A percentile compares a stretch with the other conserved stretches of the same genome.
Evolutionary conservation across 2,113 vertebrate species (phyloP).

Genomic region (Rhadina sibilatrix): DNA sequence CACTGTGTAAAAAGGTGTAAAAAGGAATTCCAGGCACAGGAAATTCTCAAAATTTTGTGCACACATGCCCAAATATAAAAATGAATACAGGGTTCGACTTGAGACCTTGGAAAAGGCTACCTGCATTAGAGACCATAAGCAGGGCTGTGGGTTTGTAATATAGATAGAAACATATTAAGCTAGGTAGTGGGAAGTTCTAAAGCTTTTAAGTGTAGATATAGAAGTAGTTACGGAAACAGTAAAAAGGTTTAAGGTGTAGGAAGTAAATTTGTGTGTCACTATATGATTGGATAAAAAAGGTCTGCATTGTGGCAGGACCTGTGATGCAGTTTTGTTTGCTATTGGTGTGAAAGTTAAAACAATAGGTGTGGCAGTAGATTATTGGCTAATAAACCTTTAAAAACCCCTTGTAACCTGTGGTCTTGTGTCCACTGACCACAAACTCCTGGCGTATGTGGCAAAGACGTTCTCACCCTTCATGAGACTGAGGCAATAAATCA

Average conservation of each 20-base stretch:
- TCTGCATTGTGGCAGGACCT: rapidly evolving
- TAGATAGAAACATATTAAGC: background rate
- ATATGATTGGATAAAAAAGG: background rate
- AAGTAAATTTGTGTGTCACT: background rate
- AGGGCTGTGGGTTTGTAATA: background rate
- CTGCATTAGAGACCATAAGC: background rate
- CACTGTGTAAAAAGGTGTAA: background rate
- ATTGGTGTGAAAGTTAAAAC: background rate
- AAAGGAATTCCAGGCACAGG: background rate
- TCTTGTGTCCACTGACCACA: background rate
- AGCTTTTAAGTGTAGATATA: background rate
- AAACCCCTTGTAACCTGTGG: background rate
- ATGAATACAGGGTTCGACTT: background rate
- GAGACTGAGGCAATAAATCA: background rate
- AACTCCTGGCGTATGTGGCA: background rate
- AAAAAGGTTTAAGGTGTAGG: background rate
- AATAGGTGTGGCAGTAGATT: background rate
- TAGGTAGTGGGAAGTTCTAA: background rate
- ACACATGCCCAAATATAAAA: background rate
- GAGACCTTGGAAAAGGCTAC: background rate
- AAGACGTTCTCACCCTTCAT: background rate
- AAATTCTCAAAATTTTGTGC: background rate
- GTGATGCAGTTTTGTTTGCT: background rate
- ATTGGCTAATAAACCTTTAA: background rate
- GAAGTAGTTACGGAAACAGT: background rate